These are phyloP conservation scores for Sminthurinus aureus DNA, from an alignment of 2,888 invertebrate species.

Conservation along the genomic window DNA sequence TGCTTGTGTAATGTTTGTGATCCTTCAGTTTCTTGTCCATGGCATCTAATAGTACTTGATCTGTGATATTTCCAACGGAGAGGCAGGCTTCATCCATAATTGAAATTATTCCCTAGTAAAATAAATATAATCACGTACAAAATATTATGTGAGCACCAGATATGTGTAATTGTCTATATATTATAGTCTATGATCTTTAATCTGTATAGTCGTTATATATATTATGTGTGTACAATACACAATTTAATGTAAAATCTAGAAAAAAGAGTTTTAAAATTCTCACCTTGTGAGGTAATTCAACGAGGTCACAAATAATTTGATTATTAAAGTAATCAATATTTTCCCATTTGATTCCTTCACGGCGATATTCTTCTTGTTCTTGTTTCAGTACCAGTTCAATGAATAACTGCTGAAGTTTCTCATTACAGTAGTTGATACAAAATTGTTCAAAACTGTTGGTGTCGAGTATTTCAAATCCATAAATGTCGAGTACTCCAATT, in stretches of 20 bases:
- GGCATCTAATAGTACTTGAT: conserved; percentile 84
- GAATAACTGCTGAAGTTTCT: conserved; percentile 96
- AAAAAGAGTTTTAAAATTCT: not conserved
- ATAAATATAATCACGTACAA: too few relatives aligned
- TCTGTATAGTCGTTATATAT: too few relatives aligned
- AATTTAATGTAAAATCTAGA: too few relatives aligned
- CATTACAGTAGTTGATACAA: conserved; percentile 99
- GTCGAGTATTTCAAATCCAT: conserved; percentile 98
- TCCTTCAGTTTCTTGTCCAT: conserved; percentile 87
- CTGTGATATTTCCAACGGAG: conserved; percentile 90
- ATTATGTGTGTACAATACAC: too few relatives aligned
- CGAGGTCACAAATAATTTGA: conserved; percentile 92
- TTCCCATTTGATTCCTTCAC: conserved; percentile 95
- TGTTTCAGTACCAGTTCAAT: conserved; percentile 97
- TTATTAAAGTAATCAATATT: conserved; percentile 97
- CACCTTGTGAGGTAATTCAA: conserved; percentile 86
- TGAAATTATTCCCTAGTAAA: conserved; percentile 74
- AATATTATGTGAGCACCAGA: too few relatives aligned
- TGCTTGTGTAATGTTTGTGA: conserved; percentile 90
- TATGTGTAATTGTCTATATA: too few relatives aligned
- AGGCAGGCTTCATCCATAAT: conserved; percentile 98
- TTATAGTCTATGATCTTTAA: too few relatives aligned
- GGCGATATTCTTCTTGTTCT: conserved; percentile 96
- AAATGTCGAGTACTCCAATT: conserved; percentile 96
- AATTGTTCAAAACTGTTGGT: conserved; percentile 98